Evolutionary conservation across 2,797 vertebrate genomes (phyloP).

Genomic region (Bryconaethiops microstoma): DNA sequence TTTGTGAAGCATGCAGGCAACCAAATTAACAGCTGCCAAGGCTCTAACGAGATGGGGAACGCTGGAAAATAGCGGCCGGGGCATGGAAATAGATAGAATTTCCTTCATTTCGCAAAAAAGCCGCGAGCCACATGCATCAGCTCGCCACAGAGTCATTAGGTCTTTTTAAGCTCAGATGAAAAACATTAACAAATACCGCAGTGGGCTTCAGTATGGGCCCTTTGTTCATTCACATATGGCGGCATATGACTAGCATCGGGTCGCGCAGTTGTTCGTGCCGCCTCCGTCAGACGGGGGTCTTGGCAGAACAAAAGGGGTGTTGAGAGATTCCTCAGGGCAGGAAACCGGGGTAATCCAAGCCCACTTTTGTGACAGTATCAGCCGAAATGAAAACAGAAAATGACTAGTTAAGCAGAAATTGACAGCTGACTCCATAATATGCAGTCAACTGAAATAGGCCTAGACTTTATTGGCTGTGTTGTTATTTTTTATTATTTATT

Average conservation of each 20-base stretch:
- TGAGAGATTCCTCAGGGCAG: constrained; percentile 82
- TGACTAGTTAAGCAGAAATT: constrained; percentile 83
- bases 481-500: constrained; percentile 48
- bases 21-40: constrained; percentile 70
- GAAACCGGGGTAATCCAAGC: constrained; percentile 86
- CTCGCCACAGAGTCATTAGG: constrained; percentile 90
- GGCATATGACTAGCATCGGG: constrained; percentile 80
- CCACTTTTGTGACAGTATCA: constrained; percentile 84
- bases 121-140: constrained; percentile 87
- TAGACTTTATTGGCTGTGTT: constrained; percentile 48
- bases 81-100: constrained; percentile 85
- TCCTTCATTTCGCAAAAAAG: constrained; percentile 86
- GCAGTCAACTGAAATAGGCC: constrained; percentile 79
- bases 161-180: constrained; percentile 92
- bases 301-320: constrained; percentile 86
- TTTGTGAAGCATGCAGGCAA: constrained; percentile 74
- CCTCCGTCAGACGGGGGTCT: constrained; percentile 79
- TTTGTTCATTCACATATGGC: constrained; percentile 92
- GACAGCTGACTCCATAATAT: constrained; percentile 82
- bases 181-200: constrained; percentile 93
- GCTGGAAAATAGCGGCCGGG: constrained; percentile 76
- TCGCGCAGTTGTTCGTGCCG: constrained; percentile 85
- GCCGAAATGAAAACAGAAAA: constrained; percentile 80
- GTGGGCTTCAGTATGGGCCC: constrained; percentile 82
- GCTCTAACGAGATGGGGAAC: constrained; percentile 65